These are phyloP conservation scores for Nematostella vectensis DNA, from an alignment of 92 coral and sea anemone genomes.

Conservation along the genomic window DNA sequence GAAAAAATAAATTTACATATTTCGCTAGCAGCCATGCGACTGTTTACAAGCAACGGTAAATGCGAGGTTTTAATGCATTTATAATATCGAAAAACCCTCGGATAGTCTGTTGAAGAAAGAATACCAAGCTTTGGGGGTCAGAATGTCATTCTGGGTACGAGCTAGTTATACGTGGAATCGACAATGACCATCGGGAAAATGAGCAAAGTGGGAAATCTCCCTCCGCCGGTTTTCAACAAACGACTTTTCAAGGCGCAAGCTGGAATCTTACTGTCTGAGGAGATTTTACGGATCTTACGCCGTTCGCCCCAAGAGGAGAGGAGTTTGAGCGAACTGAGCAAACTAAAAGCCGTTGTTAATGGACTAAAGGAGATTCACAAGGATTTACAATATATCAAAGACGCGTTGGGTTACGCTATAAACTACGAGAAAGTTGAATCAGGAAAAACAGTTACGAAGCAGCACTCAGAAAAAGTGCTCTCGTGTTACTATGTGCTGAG, in stretches of 20 bases:
- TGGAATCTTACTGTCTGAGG: slow-evolving; percentile 76
- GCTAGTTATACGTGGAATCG: too few species aligned
- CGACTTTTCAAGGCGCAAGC: slow-evolving; percentile 92
- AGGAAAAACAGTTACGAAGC: slow-evolving; percentile 44
- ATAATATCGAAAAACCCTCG: neutral
- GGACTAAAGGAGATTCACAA: slow-evolving; percentile 85
- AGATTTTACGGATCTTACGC: slow-evolving; percentile 45
- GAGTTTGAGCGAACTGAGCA: slow-evolving; percentile 46
- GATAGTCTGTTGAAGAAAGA: neutral
- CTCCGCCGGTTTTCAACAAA: slow-evolving; percentile 92
- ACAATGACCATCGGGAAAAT: neutral
- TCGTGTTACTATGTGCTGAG: slow-evolving; percentile 86
- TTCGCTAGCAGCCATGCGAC: neutral
- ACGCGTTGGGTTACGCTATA: slow-evolving; percentile 66
- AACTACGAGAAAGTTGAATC: slow-evolving; percentile 73
- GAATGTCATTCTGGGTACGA: neutral
- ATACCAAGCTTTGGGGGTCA: neutral
- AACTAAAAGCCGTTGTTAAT: slow-evolving; percentile 65
- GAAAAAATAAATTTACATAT: neutral
- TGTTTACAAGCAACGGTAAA: neutral
- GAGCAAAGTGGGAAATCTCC: neutral
- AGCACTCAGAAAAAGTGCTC: slow-evolving; percentile 42
- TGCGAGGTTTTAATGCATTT: neutral
- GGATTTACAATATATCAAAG: slow-evolving; percentile 71
- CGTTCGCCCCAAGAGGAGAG: slow-evolving; percentile 38